Evolutionary conservation across 2,888 invertebrate genomes (phyloP).

Genomic region (Papilio protenor): DNA sequence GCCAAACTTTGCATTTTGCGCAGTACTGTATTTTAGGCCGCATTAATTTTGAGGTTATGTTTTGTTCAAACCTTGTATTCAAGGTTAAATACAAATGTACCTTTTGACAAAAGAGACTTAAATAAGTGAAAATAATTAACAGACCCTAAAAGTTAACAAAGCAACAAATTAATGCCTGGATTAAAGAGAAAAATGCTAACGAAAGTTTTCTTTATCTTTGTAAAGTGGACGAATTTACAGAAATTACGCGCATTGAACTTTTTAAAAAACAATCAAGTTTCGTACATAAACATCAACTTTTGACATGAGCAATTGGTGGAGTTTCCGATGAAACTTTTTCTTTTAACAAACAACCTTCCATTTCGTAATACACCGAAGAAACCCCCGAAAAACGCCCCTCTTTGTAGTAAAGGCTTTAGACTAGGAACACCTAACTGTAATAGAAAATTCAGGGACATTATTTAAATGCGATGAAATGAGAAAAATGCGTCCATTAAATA

Average conservation of each 20-base stretch:
- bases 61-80: not conserved
- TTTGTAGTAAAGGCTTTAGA: not conserved
- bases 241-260: not conserved
- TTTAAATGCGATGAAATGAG: not conserved
- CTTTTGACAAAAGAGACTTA: not conserved
- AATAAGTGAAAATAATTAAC: not conserved
- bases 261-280: not conserved
- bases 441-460: not conserved
- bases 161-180: too few relatives aligned
- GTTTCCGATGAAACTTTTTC: constrained; percentile 18
- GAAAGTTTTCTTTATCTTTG: not conserved
- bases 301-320: constrained; percentile 3
- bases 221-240: not conserved
- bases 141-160: not conserved
- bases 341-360: constrained; percentile 10
- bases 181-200: not conserved
- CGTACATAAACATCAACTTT: not conserved
- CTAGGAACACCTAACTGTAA: not conserved
- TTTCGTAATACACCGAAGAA: constrained; percentile 20
- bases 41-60: constrained; percentile 20
- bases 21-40: constrained; percentile 13
- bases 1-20: constrained; percentile 26
- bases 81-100: not conserved
- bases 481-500: not conserved
- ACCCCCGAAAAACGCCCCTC: constrained; percentile 21